Conservation (phyloP, 1,140 invertebrate species). For the Aphidius ervi region DNA sequence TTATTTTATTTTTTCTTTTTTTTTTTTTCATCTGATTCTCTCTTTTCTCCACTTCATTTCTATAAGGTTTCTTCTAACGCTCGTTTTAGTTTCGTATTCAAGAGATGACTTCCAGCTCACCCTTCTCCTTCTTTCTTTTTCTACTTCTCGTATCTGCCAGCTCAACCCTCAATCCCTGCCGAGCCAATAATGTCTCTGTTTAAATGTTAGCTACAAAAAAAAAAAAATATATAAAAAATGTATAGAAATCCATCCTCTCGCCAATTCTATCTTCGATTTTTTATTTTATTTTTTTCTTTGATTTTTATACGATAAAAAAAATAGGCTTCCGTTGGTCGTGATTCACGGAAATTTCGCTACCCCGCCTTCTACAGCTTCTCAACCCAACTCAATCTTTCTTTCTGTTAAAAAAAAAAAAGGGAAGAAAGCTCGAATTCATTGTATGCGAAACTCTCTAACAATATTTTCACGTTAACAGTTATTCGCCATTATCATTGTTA, state of each 20-base stretch:
- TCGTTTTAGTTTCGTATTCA: constrained; percentile 20
- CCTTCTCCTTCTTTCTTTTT: background rate
- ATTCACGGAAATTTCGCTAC: too few species aligned
- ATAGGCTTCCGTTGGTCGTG: too few species aligned
- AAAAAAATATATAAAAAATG: constrained; percentile 12
- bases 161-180: constrained; percentile 1
- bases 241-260: constrained; percentile 8
- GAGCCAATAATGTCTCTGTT: constrained; percentile 26
- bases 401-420: background rate
- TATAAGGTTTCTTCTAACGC: constrained; percentile 14
- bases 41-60: constrained; percentile 6
- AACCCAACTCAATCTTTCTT: too few species aligned
- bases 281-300: background rate
- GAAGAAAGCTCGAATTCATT: constrained; percentile 6
- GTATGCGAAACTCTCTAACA: background rate
- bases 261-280: constrained; percentile 6
- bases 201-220: constrained; percentile 19
- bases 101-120: constrained; percentile 7
- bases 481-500: background rate
- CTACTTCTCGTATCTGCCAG: background rate
- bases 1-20: background rate
- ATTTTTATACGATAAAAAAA: too few species aligned
- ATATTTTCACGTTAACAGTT: background rate
- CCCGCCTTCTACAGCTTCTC: too few species aligned
- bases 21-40: constrained; percentile 1